These are phyloP conservation scores for Chunga burmeisteri DNA, from an alignment of 2,113 vertebrate species.

Conservation along the genomic window DNA sequence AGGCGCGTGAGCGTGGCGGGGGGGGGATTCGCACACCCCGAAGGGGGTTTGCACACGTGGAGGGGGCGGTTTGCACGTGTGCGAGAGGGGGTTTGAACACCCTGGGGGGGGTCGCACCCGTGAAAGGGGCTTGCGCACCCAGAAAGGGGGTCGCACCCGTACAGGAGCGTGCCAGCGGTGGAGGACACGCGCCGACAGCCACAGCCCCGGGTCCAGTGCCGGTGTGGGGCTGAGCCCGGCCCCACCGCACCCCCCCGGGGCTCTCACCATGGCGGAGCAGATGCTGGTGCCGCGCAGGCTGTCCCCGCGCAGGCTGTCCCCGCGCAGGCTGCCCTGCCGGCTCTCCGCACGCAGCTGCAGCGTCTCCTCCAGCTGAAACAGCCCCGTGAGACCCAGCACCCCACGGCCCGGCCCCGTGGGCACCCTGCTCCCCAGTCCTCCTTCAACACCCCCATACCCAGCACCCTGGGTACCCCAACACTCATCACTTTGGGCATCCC, in stretches of 20 bases:
- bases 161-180: not conserved
- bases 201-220: not conserved
- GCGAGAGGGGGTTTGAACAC: not conserved
- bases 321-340: conserved; percentile 10
- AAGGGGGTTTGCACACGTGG: not conserved
- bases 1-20: too few species aligned
- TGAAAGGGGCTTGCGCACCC: not conserved
- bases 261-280: conserved; percentile 84
- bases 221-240: not conserved
- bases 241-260: not conserved
- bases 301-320: conserved; percentile 25
- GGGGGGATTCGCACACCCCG: too few species aligned
- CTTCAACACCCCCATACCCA: not conserved
- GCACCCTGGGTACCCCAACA: not conserved
- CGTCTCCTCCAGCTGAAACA: conserved; percentile 38
- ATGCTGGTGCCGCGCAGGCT: conserved; percentile 78
- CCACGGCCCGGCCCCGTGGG: not conserved
- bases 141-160: not conserved
- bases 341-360: conserved; percentile 41
- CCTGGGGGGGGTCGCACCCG: too few species aligned
- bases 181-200: not conserved
- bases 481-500: not conserved
- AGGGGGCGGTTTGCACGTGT: too few species aligned
- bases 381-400: not conserved
- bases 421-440: too few species aligned